Evolutionary conservation across 2,113 vertebrate genomes (phyloP), one percentile per base, ranked within the genome.

Genomic region (Xiphophorus maculatus): DNA sequence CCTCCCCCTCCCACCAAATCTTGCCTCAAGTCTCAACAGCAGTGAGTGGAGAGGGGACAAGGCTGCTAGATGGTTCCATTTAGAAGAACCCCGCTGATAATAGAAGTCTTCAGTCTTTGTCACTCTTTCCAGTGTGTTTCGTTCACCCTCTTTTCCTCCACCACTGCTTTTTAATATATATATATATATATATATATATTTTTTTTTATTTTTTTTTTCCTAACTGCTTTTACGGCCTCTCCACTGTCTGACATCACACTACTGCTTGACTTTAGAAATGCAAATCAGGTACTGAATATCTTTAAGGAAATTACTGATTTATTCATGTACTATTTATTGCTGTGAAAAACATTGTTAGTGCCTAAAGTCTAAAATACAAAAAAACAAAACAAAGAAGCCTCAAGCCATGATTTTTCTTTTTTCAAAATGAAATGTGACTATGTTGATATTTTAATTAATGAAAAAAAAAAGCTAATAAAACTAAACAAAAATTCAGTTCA

Each of bases 21-120:
- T 32, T 69, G 67, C 81, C 86, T 90, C 72, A 73, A 91, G 83
- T 82, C 86, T 88, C 69, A 80, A 80, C 79, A 85, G 75, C 85
- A 76, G 75, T 74, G 83, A 87, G 74, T 32, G 1, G 82, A 69
- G 76, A 88, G 77, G 74, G 85, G 78, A 91, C 89, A 85, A 83
- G 75, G 78, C 84, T 84, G 81, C 73, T 61, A 84, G 87, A 91
- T 89, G 77, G 79, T 86, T 90, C 77, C 81, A 91, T 93, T 91
- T 89, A 88, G 86, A 84, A 87, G 83, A 88, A 72, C 78, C 87
- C 83, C 14, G 66, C 84, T 91, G 92, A 90, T 93, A 93, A 92
- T 92, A 83, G 88, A 89, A 91, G 87, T 91, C 78, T 81, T 92
- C 81, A 73, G 80, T 92, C 87, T 89, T 86, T 93, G 88, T 89